Evolutionary conservation across 1,140 invertebrate species (phyloP).

Genomic region (Drosophila miranda): DNA sequence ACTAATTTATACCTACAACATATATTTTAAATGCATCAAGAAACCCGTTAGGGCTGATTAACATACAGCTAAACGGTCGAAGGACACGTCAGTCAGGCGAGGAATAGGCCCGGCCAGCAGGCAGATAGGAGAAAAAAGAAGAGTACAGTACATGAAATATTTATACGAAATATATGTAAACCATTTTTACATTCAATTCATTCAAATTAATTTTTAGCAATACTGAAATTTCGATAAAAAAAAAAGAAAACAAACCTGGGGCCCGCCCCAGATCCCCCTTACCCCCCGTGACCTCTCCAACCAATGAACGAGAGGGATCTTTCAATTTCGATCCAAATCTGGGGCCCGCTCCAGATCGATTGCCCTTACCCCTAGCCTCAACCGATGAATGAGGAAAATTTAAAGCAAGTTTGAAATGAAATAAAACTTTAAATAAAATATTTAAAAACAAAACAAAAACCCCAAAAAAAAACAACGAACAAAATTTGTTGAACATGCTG

Average conservation of each 20-base stretch:
- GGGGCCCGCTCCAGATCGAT: no score
- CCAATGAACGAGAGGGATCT: no score
- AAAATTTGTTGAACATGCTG: constrained; percentile 10
- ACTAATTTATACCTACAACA: constrained; percentile 60
- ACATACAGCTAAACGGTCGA: neutral
- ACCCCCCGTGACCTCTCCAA: constrained; percentile 5
- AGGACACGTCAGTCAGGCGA: neutral
- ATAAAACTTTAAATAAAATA: constrained; percentile 80
- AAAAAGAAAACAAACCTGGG: constrained; percentile 17
- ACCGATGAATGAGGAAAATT: constrained; percentile 51
- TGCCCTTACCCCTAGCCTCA: constrained; percentile 3
- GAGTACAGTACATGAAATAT: constrained; percentile 39
- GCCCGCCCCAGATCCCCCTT: constrained; percentile 6
- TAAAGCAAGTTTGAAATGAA: constrained; percentile 78
- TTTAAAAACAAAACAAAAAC: constrained; percentile 59
- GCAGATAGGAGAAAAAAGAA: constrained; percentile 19
- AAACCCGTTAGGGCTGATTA: no score
- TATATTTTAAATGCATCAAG: constrained; percentile 69
- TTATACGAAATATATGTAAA: constrained; percentile 64
- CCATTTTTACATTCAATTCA: constrained; percentile 79
- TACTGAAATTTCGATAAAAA: constrained; percentile 72
- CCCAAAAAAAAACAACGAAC: constrained; percentile 14
- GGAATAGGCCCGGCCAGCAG: neutral
- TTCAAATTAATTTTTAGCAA: constrained; percentile 80
- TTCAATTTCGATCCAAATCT: neutral